phyloP scores from a whole-genome alignment of 1,140 invertebrate species.

The Drosophila mojavensis region DNA sequence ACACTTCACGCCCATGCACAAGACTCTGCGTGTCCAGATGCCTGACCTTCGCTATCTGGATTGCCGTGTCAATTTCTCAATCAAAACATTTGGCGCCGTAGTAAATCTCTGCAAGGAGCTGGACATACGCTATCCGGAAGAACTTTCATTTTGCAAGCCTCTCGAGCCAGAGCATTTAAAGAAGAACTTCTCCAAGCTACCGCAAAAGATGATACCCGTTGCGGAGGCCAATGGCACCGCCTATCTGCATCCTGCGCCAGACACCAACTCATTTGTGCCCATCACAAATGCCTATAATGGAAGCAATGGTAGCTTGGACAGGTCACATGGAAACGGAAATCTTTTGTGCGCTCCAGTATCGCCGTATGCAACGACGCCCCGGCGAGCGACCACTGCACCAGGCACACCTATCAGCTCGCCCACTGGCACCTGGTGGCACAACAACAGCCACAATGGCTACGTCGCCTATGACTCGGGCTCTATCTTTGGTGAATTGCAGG shows the following conservation, averaged over 20 bases:
- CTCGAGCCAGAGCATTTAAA: slow-evolving; percentile 93
- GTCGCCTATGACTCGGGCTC: slow-evolving; percentile 74
- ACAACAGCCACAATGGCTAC: slow-evolving; percentile 67
- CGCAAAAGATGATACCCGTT: slow-evolving; percentile 86
- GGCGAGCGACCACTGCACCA: slow-evolving; percentile 88
- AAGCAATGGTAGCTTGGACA: slow-evolving; percentile 90
- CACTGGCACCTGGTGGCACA: slow-evolving; percentile 84
- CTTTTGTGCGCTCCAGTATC: slow-evolving; percentile 64
- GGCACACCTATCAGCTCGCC: slow-evolving; percentile 89
- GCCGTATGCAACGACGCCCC: slow-evolving; percentile 84
- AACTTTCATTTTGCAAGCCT: slow-evolving; percentile 96
- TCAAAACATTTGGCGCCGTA: slow-evolving; percentile 97
- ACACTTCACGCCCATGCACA: slow-evolving; percentile 99
- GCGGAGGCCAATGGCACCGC: slow-evolving; percentile 76
- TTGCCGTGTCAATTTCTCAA: slow-evolving; percentile 97
- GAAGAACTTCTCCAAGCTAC: slow-evolving; percentile 92
- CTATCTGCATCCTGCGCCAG: slow-evolving; percentile 86
- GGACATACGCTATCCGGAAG: slow-evolving; percentile 98
- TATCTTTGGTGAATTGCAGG: slow-evolving; percentile 89
- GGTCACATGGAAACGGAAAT: slow-evolving; percentile 85
- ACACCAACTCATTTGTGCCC: slow-evolving; percentile 95
- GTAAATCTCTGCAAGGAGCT: slow-evolving; percentile 98
- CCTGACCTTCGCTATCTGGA: slow-evolving; percentile 97
- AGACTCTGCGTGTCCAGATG: slow-evolving; percentile 94
- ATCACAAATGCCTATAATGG: slow-evolving; percentile 87